phyloP scores from a whole-genome alignment of 37 sponge, comb jelly and placozoan species.

The Spongilla lacustris region DNA sequence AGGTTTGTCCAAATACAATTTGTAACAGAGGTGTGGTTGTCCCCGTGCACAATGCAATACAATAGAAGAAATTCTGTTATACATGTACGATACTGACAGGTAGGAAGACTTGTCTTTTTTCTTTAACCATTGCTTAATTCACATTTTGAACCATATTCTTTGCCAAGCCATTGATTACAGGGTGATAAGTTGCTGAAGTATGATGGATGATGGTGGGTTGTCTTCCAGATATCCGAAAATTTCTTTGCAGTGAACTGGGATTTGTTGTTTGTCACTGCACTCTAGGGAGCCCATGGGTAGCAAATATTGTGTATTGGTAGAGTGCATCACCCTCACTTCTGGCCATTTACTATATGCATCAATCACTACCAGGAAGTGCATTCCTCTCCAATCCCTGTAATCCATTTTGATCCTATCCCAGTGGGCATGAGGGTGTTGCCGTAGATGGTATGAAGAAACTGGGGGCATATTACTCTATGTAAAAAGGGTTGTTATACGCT shows the following conservation, averaged over 20 bases:
- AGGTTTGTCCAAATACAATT: too few species aligned
- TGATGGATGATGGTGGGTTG: background rate
- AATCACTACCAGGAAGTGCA: background rate
- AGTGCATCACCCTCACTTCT: slow-evolving; percentile 23
- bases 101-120: background rate
- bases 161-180: too few species aligned
- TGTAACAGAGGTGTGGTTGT: too few species aligned
- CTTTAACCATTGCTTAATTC: background rate
- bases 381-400: slow-evolving; percentile 16
- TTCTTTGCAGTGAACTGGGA: slow-evolving; percentile 29
- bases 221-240: background rate
- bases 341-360: slow-evolving; percentile 45
- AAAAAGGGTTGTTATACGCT: too few species aligned
- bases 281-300: slow-evolving; percentile 11
- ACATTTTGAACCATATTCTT: background rate
- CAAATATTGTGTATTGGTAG: slow-evolving; percentile 7
- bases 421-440: slow-evolving; percentile 13
- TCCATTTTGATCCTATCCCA: slow-evolving; percentile 29
- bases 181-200: slow-evolving; percentile 11
- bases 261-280: slow-evolving; percentile 19
- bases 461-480: background rate
- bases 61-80: background rate
- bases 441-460: slow-evolving; percentile 9
- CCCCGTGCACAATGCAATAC: background rate
- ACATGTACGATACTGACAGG: background rate